Evolutionary conservation across 1,140 invertebrate species (phyloP).

Genomic region (Drosophila pallidifrons): DNA sequence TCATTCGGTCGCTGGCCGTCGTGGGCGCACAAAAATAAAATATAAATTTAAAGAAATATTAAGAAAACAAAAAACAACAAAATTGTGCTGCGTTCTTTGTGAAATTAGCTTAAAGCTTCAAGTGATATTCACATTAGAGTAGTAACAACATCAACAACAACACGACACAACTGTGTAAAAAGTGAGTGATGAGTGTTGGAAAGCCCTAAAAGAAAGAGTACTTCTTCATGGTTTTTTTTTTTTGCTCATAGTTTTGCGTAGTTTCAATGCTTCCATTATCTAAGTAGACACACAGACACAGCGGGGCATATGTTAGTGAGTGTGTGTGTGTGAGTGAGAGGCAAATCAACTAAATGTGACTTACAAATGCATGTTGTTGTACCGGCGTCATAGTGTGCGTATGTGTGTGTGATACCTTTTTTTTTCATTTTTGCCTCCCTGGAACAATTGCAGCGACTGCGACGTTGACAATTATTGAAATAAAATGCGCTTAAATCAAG

Average conservation of each 20-base stretch:
- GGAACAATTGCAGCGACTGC: conserved; percentile 23
- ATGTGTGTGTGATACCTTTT: conserved; percentile 20
- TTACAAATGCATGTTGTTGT: conserved; percentile 35
- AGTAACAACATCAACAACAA: conserved; percentile 35
- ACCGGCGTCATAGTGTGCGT: conserved; percentile 24
- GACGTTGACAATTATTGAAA: conserved; percentile 34
- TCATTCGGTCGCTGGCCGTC: conserved; percentile 54
- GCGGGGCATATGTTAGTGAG: neutral
- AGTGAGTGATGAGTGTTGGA: conserved; percentile 43
- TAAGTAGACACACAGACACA: conserved; percentile 21
- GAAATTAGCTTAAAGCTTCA: conserved; percentile 43
- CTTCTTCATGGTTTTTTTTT: conserved; percentile 27
- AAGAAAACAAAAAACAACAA: conserved; percentile 10
- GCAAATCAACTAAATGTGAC: conserved; percentile 12
- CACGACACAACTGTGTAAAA: conserved; percentile 34
- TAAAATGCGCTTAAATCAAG: conserved; percentile 30
- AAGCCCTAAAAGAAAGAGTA: neutral
- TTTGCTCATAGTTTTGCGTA: conserved; percentile 19
- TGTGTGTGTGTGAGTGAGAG: conserved; percentile 2
- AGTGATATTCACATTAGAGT: conserved; percentile 44
- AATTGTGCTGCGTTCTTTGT: conserved; percentile 36
- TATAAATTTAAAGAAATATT: conserved; percentile 18
- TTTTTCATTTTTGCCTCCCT: conserved; percentile 2
- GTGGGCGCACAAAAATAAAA: conserved; percentile 41
- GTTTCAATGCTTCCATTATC: conserved; percentile 42